Conservation (phyloP, 2,888 invertebrate genomes). For the Entomobrya proxima region DNA sequence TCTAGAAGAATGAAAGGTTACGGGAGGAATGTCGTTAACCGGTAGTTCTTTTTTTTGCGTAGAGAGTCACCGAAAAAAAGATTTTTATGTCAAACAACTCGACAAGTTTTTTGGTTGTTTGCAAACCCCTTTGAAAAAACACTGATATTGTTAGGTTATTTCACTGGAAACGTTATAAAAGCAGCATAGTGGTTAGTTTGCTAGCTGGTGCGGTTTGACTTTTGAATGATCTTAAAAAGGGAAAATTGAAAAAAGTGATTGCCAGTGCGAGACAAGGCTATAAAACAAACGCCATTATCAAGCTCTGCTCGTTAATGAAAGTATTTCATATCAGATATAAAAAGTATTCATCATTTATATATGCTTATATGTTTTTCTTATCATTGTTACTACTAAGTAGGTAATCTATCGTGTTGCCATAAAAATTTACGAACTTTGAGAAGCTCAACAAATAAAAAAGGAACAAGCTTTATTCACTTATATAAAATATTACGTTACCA, state of each 20-base stretch:
- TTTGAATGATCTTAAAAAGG: not conserved
- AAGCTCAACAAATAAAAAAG: slow-evolving; percentile 11
- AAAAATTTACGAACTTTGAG: not conserved
- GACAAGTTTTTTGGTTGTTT: no score
- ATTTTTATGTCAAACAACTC: no score
- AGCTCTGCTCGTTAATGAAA: slow-evolving; percentile 27
- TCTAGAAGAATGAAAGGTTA: no score
- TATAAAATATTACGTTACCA: slow-evolving; percentile 2
- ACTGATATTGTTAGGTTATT: no score
- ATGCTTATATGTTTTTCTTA: not conserved
- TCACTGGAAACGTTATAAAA: not conserved
- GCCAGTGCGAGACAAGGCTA: slow-evolving; percentile 6
- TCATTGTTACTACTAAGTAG: slow-evolving; percentile 3
- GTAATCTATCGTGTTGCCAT: slow-evolving; percentile 10
- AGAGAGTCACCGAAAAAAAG: no score
- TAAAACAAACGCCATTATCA: slow-evolving; percentile 25
- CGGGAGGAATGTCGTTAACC: no score
- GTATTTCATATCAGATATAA: slow-evolving; percentile 10
- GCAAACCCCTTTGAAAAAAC: no score
- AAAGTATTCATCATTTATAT: no score
- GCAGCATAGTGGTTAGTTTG: not conserved
- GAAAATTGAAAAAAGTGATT: slow-evolving; percentile 12
- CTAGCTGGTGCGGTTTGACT: not conserved
- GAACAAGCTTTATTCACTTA: not conserved
- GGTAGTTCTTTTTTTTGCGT: no score